Evolutionary conservation across 2,797 vertebrate species (phyloP).

Genomic region (Gymnoscopelus braueri): DNA sequence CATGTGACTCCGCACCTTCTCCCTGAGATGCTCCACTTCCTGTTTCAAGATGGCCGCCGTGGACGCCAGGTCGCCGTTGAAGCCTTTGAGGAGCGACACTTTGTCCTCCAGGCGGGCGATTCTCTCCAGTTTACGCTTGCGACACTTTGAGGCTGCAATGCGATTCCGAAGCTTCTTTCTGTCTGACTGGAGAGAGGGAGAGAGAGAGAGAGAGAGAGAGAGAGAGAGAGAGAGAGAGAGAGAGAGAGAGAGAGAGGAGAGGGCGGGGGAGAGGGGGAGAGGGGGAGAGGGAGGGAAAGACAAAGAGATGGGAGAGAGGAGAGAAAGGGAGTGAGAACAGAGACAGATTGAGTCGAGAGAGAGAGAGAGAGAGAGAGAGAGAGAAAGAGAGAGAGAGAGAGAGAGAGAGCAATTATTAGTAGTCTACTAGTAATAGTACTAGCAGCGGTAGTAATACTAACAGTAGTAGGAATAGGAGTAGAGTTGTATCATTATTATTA

Average conservation of each 20-base stretch:
- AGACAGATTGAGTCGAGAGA: slow-evolving; percentile 19
- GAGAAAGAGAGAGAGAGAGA: slow-evolving; percentile 67
- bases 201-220: slow-evolving; percentile 31
- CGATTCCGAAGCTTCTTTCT: slow-evolving; percentile 90
- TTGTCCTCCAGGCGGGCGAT: slow-evolving; percentile 90
- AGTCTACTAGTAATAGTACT: too few species aligned
- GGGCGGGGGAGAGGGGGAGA: too few species aligned
- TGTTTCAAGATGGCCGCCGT: slow-evolving; percentile 86
- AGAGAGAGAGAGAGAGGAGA: slow-evolving; percentile 50
- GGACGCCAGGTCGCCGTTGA: slow-evolving; percentile 89
- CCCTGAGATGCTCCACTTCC: slow-evolving; percentile 89
- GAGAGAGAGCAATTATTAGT: too few species aligned
- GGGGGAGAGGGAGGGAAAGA: slow-evolving; percentile 30
- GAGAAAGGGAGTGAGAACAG: slow-evolving; percentile 69
- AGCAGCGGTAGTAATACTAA: too few species aligned
- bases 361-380: slow-evolving; percentile 35
- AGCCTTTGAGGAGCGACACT: slow-evolving; percentile 88
- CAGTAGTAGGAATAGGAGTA: too few species aligned
- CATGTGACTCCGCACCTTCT: slow-evolving; percentile 90
- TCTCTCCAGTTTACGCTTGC: slow-evolving; percentile 88
- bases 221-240: slow-evolving; percentile 58
- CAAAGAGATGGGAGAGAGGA: slow-evolving; percentile 23
- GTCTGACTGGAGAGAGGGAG: slow-evolving; percentile 69
- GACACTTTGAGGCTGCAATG: slow-evolving; percentile 91
- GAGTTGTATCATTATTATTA: too few species aligned